phyloP scores from a whole-genome alignment of 2,797 vertebrate species.

The Champsocephalus esox region DNA sequence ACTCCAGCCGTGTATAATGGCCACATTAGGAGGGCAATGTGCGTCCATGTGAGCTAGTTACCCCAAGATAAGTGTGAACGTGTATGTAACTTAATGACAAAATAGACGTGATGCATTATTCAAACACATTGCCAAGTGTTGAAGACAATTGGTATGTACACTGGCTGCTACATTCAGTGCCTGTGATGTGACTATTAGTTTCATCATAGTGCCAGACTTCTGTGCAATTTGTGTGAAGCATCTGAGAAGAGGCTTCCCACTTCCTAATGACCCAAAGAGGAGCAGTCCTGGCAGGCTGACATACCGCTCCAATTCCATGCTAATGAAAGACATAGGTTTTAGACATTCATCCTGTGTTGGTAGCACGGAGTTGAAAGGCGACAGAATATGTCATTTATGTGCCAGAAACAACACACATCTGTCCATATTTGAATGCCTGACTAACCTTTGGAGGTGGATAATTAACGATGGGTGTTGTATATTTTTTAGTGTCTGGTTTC shows the following conservation, averaged over 20 bases:
- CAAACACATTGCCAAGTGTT: neutral
- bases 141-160: neutral
- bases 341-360: no score
- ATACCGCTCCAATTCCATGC: neutral
- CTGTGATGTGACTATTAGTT: neutral
- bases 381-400: neutral
- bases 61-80: neutral
- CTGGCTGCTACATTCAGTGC: neutral
- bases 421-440: no score
- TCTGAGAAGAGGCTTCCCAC: neutral
- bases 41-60: neutral
- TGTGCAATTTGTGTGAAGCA: no score
- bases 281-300: neutral
- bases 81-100: neutral
- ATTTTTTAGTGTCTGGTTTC: no score
- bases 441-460: no score
- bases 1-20: neutral
- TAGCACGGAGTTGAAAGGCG: neutral
- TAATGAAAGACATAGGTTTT: neutral
- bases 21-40: neutral
- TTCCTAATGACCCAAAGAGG: neutral
- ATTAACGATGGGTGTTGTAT: no score
- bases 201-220: neutral
- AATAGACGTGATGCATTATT: neutral
- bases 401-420: no score